Evolutionary conservation across 2,113 vertebrate genomes (phyloP).

Genomic region (Phyllopteryx taeniolatus): DNA sequence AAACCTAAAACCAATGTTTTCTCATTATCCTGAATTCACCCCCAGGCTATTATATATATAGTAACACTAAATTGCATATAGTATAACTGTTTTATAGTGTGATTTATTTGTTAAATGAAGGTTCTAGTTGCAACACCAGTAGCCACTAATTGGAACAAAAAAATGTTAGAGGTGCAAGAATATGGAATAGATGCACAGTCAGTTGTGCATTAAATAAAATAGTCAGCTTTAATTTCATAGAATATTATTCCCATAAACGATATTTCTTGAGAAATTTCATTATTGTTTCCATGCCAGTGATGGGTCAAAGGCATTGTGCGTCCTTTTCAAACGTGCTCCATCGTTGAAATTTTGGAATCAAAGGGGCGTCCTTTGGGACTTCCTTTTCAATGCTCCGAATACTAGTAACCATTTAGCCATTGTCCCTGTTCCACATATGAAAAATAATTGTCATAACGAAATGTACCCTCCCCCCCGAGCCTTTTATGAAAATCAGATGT

Average conservation of each 20-base stretch:
- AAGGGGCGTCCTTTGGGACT: constrained; percentile 41
- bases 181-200: constrained; percentile 15
- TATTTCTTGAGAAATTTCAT: too few relatives aligned
- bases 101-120: constrained; percentile 13
- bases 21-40: constrained; percentile 55
- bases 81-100: neutral
- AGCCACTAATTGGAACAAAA: constrained; percentile 44
- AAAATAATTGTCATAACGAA: constrained; percentile 73
- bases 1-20: constrained; percentile 63
- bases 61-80: neutral
- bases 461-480: constrained; percentile 46
- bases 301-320: neutral
- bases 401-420: constrained; percentile 68
- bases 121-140: constrained; percentile 22
- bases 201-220: constrained; percentile 19
- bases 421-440: constrained; percentile 66
- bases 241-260: neutral
- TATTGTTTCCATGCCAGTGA: neutral
- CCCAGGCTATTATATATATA: constrained; percentile 36
- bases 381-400: constrained; percentile 58
- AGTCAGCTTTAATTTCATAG: neutral
- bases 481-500: constrained; percentile 77
- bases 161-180: constrained; percentile 17
- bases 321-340: constrained; percentile 14
- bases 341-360: constrained; percentile 48